Percentiles rank a stretch among this genome's conserved stretches.
These are phyloP conservation scores for Archips xylosteana DNA, from an alignment of 2,888 invertebrate genomes.

Conservation along the genomic window DNA sequence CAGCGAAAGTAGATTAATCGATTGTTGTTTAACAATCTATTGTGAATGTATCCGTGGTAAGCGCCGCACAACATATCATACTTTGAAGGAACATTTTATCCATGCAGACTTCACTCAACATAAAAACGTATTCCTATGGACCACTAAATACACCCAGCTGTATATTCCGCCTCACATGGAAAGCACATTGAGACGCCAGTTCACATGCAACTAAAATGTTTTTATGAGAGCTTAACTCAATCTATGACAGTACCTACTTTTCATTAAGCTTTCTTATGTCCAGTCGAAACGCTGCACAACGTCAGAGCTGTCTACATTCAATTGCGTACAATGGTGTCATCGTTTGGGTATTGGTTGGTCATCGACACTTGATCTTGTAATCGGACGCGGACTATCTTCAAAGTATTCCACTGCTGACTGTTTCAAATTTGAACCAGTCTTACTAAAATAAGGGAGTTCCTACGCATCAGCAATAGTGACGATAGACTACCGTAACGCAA, in stretches of 20 bases:
- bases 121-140: not conserved
- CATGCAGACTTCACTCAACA: not conserved
- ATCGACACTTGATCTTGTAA: slow-evolving; percentile 40
- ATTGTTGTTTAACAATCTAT: slow-evolving; percentile 17
- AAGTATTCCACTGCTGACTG: slow-evolving; percentile 25
- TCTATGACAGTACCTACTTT: not conserved
- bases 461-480: slow-evolving; percentile 26
- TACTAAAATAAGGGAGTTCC: slow-evolving; percentile 31
- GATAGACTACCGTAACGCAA: not conserved
- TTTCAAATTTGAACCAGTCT: slow-evolving; percentile 17
- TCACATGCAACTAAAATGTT: slow-evolving; percentile 3
- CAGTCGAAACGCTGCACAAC: slow-evolving; percentile 7
- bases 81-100: not conserved
- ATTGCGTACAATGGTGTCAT: slow-evolving; percentile 32
- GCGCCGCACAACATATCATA: not conserved
- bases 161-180: slow-evolving; percentile 6
- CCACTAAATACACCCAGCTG: not conserved
- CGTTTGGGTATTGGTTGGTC: slow-evolving; percentile 27
- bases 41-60: slow-evolving; percentile 3
- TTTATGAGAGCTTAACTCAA: not conserved
- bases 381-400: slow-evolving; percentile 28
- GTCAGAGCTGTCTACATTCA: slow-evolving; percentile 16
- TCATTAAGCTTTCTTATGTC: not conserved
- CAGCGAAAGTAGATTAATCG: slow-evolving; percentile 24
- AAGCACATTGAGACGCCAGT: not conserved